Percentiles rank a stretch among this genome's conserved stretches.
Evolutionary conservation across 2,113 vertebrate genomes (phyloP).

Genomic region (Colistium nudipinnis): DNA sequence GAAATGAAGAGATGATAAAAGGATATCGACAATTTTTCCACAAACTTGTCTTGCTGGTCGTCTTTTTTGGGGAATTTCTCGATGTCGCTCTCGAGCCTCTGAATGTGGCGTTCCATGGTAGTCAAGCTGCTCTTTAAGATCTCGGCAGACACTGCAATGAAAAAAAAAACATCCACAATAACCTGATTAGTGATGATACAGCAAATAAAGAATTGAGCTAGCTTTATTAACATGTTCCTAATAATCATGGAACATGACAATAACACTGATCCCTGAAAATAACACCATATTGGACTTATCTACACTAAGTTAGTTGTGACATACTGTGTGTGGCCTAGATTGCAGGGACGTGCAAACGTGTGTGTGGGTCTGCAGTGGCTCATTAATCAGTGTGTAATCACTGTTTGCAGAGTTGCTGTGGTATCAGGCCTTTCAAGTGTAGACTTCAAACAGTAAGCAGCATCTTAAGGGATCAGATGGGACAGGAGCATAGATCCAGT

Average conservation of each 20-base stretch:
- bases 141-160: constrained; percentile 90
- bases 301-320: constrained; percentile 17
- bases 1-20: constrained; percentile 80
- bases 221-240: background rate
- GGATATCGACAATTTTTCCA: constrained; percentile 99
- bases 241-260: background rate
- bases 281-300: background rate
- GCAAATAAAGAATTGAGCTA: background rate
- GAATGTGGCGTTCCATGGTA: constrained; percentile 90
- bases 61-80: constrained; percentile 89
- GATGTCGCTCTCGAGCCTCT: constrained; percentile 90
- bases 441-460: constrained; percentile 77
- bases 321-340: constrained; percentile 63
- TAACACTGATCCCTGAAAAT: background rate
- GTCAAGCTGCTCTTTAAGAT: constrained; percentile 90
- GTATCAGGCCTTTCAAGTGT: constrained; percentile 77
- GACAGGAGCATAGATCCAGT: constrained; percentile 54
- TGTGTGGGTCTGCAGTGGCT: constrained; percentile 45
- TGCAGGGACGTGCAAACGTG: constrained; percentile 11
- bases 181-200: constrained; percentile 2
- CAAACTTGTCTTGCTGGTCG: constrained; percentile 92
- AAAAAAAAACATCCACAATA: background rate
- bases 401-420: constrained; percentile 73
- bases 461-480: constrained; percentile 75
- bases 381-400: constrained; percentile 83